Evolutionary conservation across 2,113 vertebrate species (phyloP).

Genomic region (Tyrannus savana): DNA sequence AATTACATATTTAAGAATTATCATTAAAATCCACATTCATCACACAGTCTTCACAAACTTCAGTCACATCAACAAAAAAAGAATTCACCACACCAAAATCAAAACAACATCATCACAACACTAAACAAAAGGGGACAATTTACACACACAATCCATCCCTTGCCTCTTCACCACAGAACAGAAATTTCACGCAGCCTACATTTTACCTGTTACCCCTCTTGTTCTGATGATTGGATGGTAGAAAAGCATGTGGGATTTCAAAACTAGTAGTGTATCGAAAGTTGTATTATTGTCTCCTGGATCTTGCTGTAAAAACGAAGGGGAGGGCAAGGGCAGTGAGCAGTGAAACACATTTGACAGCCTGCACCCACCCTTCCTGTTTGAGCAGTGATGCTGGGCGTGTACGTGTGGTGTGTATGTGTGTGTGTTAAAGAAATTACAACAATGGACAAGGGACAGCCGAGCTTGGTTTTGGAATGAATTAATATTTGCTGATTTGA

Average conservation of each 20-base stretch:
- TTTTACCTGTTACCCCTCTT: not conserved
- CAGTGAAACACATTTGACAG: not conserved
- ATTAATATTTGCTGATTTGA: not conserved
- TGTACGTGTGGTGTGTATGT: not conserved
- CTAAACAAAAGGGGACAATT: not conserved
- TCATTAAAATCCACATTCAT: not conserved
- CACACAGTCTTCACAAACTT: not conserved
- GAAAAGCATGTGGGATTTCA: not conserved
- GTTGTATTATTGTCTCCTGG: not conserved
- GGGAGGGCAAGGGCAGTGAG: conserved; percentile 50
- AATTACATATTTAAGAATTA: not conserved
- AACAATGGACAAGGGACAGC: not conserved
- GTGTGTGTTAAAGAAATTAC: not conserved
- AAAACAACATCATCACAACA: not conserved
- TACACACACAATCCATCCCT: not conserved
- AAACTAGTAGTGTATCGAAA: not conserved
- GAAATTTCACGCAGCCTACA: not conserved
- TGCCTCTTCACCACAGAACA: not conserved
- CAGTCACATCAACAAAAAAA: not conserved
- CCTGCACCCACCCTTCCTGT: conserved; percentile 66
- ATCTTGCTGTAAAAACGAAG: conserved; percentile 30
- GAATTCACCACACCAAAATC: not conserved
- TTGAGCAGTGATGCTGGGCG: conserved; percentile 10
- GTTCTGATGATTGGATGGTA: not conserved
- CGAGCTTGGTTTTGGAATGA: not conserved